Evolutionary conservation across 2,113 vertebrate species (phyloP), one percentile per base, ranked within the genome.

Genomic region (Delphinapterus leucas): DNA sequence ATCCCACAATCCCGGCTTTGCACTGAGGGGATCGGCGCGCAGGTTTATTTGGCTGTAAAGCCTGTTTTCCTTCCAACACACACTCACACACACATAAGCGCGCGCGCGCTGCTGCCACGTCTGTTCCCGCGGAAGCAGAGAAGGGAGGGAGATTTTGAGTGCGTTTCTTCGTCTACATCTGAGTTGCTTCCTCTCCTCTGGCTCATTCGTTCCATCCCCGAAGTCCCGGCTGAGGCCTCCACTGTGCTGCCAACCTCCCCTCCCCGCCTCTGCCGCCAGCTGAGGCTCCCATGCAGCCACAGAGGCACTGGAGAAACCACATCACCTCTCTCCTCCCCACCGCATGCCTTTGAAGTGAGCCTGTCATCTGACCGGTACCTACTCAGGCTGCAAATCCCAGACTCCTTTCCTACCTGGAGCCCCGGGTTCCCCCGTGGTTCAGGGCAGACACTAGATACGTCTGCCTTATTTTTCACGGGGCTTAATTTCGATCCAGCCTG

Each of bases 111-210:
- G 8, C 94, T 82, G 65, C 95, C 95, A 97, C 23, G 18, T 87
- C 67, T 58, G 77, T 79, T 92, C 90, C 92, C 0, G 1, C 9
- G 2, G 87, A 90, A 21, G 18, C 68, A 31, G 67, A 89, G 61
- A 88, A 31, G 60, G 33, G 33, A 96, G 80, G 85, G 70, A 82
- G 93, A 77, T 92, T 97, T 87, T 20, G 81, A 94, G 80, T 20
- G 1, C 49, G 11, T 91, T 94, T 53, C 53, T 53, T 87, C 25
- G 17, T 95, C 65, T 95, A 93, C 93, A 92, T 96, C 79, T 38
- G 80, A 90, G 71, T 23, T 88, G 91, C 77, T 93, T 94, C 96
- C 91, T 94, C 36, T 93, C 60, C 79, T 71, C 85, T 83, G 77
- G 55, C 77, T 87, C 49, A 11, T 84, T 95, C 71, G n/a, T 93